A percentile compares a stretch with the other conserved stretches of the same genome.
phyloP scores from a whole-genome alignment of 2,113 vertebrate genomes.

The Aepyceros melampus region DNA sequence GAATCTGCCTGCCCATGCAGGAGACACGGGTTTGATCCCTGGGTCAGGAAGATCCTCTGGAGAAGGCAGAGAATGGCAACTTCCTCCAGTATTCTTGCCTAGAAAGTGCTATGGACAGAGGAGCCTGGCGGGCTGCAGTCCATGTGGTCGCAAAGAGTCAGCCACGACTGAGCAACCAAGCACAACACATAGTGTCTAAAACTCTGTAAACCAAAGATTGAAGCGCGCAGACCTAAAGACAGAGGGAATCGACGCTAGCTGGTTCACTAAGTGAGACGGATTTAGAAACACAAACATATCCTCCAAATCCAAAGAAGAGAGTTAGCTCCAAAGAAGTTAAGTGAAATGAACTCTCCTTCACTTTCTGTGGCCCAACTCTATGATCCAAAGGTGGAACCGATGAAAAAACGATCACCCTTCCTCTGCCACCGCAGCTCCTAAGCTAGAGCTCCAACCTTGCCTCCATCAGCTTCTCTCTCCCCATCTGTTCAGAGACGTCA shows the following conservation, averaged over 20 bases:
- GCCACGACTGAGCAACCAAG: not conserved
- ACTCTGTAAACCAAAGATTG: not conserved
- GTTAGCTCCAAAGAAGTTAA: not conserved
- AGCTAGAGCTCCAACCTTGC: not conserved
- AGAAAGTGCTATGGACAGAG: not conserved
- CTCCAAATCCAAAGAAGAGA: not conserved
- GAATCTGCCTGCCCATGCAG: not conserved
- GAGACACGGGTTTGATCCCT: not conserved
- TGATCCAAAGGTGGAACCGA: not conserved
- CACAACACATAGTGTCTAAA: not conserved
- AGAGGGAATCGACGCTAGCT: not conserved
- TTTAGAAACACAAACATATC: not conserved
- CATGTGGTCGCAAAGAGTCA: not conserved
- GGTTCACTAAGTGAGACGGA: not conserved
- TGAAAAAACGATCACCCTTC: not conserved
- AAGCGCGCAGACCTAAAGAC: not conserved
- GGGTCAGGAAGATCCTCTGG: not conserved
- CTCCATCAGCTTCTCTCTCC: not conserved
- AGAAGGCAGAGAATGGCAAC: not conserved
- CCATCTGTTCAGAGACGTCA: not conserved
- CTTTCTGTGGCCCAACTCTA: not conserved
- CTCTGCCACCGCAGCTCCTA: not conserved
- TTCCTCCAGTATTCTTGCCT: not conserved
- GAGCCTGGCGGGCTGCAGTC: not conserved
- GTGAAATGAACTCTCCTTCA: not conserved